phyloP scores from a whole-genome alignment of 1,140 invertebrate species.

The Polyergus mexicanus region DNA sequence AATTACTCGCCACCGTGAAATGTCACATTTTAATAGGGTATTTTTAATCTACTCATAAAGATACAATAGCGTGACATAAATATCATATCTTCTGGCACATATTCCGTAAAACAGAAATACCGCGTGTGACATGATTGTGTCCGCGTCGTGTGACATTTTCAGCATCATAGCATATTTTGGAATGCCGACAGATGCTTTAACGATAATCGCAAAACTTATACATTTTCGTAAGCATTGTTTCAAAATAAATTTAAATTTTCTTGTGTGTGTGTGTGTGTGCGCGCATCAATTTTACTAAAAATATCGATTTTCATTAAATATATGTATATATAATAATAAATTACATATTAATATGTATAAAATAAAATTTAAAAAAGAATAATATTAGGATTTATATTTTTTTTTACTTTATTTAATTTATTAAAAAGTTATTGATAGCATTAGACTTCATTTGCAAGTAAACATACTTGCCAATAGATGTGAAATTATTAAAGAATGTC shows the following conservation, averaged over 20 bases:
- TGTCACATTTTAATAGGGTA: not conserved
- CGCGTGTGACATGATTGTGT: conserved; percentile 27
- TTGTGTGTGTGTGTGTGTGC: not conserved
- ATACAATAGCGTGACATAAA: conserved; percentile 72
- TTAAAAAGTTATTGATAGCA: not conserved
- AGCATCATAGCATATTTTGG: not conserved
- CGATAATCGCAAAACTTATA: not conserved
- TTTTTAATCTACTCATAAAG: conserved; percentile 42
- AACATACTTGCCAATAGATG: not conserved
- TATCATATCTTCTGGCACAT: conserved; percentile 69
- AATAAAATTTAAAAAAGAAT: not conserved
- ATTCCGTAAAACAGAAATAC: conserved; percentile 67
- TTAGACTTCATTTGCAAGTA: not conserved
- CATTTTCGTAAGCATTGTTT: not conserved
- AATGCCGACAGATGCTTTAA: conserved; percentile 12
- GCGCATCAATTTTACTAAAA: not conserved
- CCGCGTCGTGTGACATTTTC: conserved; percentile 20
- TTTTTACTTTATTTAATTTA: not conserved
- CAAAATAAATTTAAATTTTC: not conserved
- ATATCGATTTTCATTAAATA: not conserved
- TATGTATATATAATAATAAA: too few species aligned
- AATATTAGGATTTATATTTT: not conserved
- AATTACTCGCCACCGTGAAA: not conserved
- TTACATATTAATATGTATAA: too few species aligned
- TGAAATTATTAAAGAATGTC: not conserved